phyloP scores from a whole-genome alignment of 2,797 vertebrate genomes.

The Brotula barbata region DNA sequence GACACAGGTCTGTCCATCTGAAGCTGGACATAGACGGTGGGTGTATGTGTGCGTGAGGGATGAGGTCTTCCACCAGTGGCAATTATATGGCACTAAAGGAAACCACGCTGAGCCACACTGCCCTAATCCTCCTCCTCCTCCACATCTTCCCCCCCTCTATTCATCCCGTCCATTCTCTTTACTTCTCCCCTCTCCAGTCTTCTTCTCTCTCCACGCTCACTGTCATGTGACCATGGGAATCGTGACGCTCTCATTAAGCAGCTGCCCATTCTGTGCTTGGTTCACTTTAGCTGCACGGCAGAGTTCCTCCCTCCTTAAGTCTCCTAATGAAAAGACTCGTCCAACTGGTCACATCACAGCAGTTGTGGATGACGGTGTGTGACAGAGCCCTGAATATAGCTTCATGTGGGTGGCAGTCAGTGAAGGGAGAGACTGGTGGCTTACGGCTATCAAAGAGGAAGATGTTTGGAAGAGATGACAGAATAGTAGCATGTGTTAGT shows the following conservation, averaged over 20 bases:
- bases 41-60: too few relatives aligned
- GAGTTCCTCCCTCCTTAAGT: conserved; percentile 4
- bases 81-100: conserved; percentile 34
- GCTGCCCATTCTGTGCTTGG: conserved; percentile 3
- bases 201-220: conserved; percentile 26
- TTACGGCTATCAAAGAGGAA: conserved; percentile 9
- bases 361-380: conserved; percentile 37
- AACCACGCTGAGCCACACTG: conserved; percentile 24
- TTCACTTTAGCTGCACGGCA: neutral
- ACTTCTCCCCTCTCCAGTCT: conserved; percentile 24
- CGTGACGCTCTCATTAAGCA: conserved; percentile 20
- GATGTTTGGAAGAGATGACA: conserved; percentile 18
- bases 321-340: conserved; percentile 36
- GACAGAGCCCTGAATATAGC: conserved; percentile 21
- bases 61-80: conserved; percentile 23
- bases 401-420: conserved; percentile 32
- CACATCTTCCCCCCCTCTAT: conserved; percentile 37
- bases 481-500: conserved; percentile 23
- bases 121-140: conserved; percentile 32
- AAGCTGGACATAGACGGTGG: conserved; percentile 6
- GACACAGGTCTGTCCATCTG: conserved; percentile 42
- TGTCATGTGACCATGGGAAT: conserved; percentile 35
- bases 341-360: conserved; percentile 49
- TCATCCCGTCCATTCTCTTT: conserved; percentile 32
- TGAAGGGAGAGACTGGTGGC: conserved; percentile 13